Conservation (phyloP, 2,797 vertebrate genomes). For the Sebastolobus alascanus region DNA sequence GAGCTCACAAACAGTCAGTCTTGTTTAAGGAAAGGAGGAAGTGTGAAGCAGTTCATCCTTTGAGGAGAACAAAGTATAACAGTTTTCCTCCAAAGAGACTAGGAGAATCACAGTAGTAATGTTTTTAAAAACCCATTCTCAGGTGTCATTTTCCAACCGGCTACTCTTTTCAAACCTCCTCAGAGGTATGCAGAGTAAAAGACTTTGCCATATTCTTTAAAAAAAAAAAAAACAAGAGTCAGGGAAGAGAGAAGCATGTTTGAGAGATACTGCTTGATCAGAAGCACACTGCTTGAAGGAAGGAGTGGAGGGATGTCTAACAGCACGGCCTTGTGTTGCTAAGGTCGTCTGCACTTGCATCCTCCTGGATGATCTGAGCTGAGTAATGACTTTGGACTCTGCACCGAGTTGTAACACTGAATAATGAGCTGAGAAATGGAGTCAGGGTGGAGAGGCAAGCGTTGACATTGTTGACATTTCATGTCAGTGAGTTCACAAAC, state of each 20-base stretch:
- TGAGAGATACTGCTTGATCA: slow-evolving; percentile 69
- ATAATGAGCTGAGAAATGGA: slow-evolving; percentile 47
- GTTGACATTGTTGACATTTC: slow-evolving; percentile 48
- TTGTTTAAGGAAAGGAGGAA: slow-evolving; percentile 8
- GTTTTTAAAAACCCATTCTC: slow-evolving; percentile 40
- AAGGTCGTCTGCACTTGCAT: slow-evolving; percentile 49
- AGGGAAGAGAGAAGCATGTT: slow-evolving; percentile 31
- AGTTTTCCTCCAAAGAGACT: slow-evolving; percentile 30
- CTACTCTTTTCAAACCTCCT: slow-evolving; percentile 57
- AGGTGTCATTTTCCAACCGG: slow-evolving; percentile 49
- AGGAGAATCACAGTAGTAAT: slow-evolving; percentile 48
- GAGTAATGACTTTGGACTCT: slow-evolving; percentile 67
- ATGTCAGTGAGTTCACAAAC: slow-evolving; percentile 42
- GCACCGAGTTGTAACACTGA: slow-evolving; percentile 33
- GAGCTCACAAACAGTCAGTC: background rate
- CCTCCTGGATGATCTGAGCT: slow-evolving; percentile 63
- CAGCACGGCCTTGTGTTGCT: slow-evolving; percentile 37
- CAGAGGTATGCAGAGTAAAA: slow-evolving; percentile 64
- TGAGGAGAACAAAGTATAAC: slow-evolving; percentile 29
- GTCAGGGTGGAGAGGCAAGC: slow-evolving; percentile 21
- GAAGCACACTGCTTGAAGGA: slow-evolving; percentile 67
- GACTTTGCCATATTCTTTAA: slow-evolving; percentile 48
- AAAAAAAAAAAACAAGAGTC: slow-evolving; percentile 17
- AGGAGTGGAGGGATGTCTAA: slow-evolving; percentile 38
- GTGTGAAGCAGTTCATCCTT: slow-evolving; percentile 18